These are phyloP conservation scores for Acanthosepion pharaonis DNA, from an alignment of 2,888 invertebrate species.

Conservation along the genomic window DNA sequence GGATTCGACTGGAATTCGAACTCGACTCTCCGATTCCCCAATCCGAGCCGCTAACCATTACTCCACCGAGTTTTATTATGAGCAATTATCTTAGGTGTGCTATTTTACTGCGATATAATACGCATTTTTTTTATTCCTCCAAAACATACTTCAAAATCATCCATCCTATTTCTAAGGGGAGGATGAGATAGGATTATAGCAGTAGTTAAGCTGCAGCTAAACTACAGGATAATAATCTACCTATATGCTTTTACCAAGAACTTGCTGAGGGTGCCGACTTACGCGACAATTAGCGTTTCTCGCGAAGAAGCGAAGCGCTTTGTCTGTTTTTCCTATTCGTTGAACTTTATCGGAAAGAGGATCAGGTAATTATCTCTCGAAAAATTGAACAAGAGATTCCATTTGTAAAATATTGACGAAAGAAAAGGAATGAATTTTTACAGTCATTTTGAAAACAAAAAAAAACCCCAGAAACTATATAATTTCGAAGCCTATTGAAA, in stretches of 20 bases:
- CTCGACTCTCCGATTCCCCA: too few relatives aligned
- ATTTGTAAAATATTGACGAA: background rate
- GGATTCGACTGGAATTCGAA: too few relatives aligned
- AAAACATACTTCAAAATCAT: too few relatives aligned
- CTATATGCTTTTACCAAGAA: background rate
- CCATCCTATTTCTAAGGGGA: too few relatives aligned
- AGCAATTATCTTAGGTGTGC: too few relatives aligned
- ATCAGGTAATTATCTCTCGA: background rate
- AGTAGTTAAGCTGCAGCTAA: too few relatives aligned
- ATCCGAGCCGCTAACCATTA: too few relatives aligned
- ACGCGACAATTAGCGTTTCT: background rate
- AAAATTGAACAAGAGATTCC: background rate
- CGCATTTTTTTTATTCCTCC: too few relatives aligned
- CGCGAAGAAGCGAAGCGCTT: background rate
- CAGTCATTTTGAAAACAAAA: background rate
- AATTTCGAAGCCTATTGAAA: too few relatives aligned
- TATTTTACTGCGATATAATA: too few relatives aligned
- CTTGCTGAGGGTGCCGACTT: background rate
- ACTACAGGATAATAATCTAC: background rate
- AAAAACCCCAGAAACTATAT: background rate
- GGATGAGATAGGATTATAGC: too few relatives aligned
- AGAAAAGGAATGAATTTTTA: background rate
- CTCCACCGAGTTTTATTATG: too few relatives aligned
- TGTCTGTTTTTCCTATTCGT: background rate
- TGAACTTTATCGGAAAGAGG: background rate